Percentiles rank a stretch among this genome's conserved stretches.
phyloP scores from a whole-genome alignment of 1,140 invertebrate genomes.

The Tetragnatha versicolor region DNA sequence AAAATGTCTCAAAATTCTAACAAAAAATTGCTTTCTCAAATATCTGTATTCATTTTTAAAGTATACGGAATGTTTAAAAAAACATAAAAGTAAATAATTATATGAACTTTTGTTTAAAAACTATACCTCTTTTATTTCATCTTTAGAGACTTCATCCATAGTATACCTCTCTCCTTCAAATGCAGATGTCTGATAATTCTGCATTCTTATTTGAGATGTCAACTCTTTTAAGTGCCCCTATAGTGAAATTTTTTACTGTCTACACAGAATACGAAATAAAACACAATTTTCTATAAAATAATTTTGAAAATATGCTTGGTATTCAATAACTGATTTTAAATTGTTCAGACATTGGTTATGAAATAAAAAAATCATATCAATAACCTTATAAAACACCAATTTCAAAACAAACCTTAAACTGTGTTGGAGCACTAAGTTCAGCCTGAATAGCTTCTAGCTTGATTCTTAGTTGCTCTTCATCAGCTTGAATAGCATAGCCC shows the following conservation, averaged over 20 bases:
- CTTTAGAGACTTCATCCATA: slow-evolving; percentile 71
- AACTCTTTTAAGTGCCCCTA: slow-evolving; percentile 88
- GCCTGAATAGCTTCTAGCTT: slow-evolving; percentile 84
- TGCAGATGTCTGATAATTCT: slow-evolving; percentile 68
- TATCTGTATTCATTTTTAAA: neutral
- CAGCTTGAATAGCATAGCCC: slow-evolving; percentile 82
- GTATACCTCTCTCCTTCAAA: slow-evolving; percentile 66
- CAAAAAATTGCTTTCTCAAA: neutral
- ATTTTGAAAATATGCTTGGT: neutral
- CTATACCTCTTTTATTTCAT: slow-evolving; percentile 72
- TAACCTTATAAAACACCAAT: neutral
- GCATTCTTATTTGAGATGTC: slow-evolving; percentile 84
- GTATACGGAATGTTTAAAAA: neutral
- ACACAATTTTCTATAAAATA: neutral
- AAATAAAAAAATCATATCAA: neutral
- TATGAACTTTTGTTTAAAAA: neutral
- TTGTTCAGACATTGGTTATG: neutral
- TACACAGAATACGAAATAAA: neutral
- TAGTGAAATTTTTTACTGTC: neutral
- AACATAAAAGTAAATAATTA: neutral
- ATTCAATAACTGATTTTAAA: too few species aligned
- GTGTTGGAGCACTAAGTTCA: slow-evolving; percentile 87
- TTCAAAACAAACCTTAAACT: slow-evolving; percentile 77
- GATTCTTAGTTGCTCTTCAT: slow-evolving; percentile 85
- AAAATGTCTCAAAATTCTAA: neutral